A percentile compares a stretch with the other conserved stretches of the same genome.
Evolutionary conservation across 2,888 invertebrate genomes (phyloP).

Genomic region (Stenichneumon culpator): DNA sequence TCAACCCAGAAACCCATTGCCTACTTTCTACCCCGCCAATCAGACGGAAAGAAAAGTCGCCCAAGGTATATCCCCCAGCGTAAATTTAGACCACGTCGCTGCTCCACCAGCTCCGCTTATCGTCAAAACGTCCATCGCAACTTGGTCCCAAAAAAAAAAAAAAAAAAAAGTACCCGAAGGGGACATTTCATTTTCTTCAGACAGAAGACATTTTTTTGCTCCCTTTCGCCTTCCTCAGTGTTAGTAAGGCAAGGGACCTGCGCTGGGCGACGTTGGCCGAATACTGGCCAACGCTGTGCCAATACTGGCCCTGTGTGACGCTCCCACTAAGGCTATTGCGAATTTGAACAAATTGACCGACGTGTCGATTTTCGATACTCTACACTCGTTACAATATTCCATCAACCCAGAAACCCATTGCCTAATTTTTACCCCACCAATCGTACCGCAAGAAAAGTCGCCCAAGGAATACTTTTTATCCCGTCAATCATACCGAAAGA

Average conservation of each 20-base stretch:
- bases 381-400: constrained; percentile 42
- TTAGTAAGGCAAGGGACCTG: neutral
- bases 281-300: neutral
- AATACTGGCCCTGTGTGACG: neutral
- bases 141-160: neutral
- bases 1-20: constrained; percentile 52
- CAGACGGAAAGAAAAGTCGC: constrained; percentile 44
- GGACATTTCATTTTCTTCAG: constrained; percentile 39
- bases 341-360: neutral
- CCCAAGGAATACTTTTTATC: constrained; percentile 10
- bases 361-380: neutral
- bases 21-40: constrained; percentile 31
- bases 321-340: neutral
- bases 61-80: constrained; percentile 16
- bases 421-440: constrained; percentile 25
- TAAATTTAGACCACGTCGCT: constrained; percentile 4
- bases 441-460: constrained; percentile 45
- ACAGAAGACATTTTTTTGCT: constrained; percentile 1
- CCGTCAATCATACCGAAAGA: constrained; percentile 13
- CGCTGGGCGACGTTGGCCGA: neutral
- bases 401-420: constrained; percentile 47
- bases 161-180: constrained; percentile 23
- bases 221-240: neutral
- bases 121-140: constrained; percentile 24
- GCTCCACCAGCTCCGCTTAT: neutral